These are phyloP conservation scores for Scartelaos histophorus DNA, from an alignment of 2,113 vertebrate genomes.

Conservation along the genomic window DNA sequence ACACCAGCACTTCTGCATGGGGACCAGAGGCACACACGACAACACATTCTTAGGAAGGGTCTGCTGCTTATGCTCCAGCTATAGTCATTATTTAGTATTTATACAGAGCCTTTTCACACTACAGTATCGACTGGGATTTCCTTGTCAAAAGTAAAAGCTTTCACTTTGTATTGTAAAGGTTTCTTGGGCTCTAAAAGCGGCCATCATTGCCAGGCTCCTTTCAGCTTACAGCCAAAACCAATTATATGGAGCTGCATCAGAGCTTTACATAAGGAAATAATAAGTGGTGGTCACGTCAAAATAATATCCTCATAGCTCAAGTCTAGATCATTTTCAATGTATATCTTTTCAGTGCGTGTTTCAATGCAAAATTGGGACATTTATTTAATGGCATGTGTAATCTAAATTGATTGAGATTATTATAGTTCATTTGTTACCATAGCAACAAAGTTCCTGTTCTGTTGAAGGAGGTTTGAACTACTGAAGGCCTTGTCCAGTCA, in stretches of 20 bases:
- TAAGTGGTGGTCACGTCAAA: background rate
- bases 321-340: background rate
- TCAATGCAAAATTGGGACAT: background rate
- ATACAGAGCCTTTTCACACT: background rate
- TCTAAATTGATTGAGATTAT: background rate
- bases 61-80: background rate
- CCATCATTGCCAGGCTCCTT: conserved; percentile 14
- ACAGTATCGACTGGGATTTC: conserved; percentile 1
- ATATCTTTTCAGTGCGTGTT: background rate
- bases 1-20: conserved; percentile 77
- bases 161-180: background rate
- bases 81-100: conserved; percentile 5
- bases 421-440: background rate
- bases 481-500: background rate
- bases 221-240: conserved; percentile 12
- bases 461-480: background rate
- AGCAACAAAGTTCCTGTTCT: background rate
- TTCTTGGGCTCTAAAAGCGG: background rate
- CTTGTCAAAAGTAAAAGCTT: conserved; percentile 2
- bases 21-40: background rate
- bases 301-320: background rate
- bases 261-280: conserved; percentile 7
- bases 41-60: background rate
- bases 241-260: conserved; percentile 11
- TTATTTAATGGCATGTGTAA: background rate